Evolutionary conservation across 2,797 vertebrate species (phyloP).

Genomic region (Halcyon chelicuti): DNA sequence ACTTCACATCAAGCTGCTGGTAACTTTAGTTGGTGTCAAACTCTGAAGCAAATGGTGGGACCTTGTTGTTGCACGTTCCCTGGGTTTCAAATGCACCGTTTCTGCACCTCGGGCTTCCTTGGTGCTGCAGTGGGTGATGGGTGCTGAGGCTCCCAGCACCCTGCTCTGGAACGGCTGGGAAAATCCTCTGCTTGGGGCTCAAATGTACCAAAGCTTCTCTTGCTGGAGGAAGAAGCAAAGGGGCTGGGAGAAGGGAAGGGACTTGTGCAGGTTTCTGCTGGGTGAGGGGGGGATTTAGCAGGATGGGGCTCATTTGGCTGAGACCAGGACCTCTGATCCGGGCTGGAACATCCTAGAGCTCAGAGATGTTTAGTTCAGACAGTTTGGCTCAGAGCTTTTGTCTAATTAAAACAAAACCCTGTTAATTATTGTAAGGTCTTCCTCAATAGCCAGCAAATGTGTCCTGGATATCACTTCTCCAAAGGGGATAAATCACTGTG

Average conservation of each 20-base stretch:
- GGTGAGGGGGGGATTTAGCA: neutral
- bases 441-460: neutral
- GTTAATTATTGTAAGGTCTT: neutral
- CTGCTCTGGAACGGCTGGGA: rapidly evolving
- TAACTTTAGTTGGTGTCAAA: neutral
- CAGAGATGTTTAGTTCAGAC: neutral
- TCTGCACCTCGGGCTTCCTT: neutral
- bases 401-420: neutral
- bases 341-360: neutral
- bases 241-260: neutral
- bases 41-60: neutral
- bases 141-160: neutral
- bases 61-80: neutral
- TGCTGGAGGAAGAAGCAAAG: neutral
- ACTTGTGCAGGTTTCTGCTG: neutral
- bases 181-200: neutral
- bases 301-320: rapidly evolving
- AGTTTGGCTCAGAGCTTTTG: neutral
- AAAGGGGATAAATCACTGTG: neutral
- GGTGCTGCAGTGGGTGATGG: rapidly evolving
- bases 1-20: neutral
- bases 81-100: neutral
- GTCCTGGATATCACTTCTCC: neutral
- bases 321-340: neutral
- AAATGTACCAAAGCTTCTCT: neutral